These are phyloP conservation scores for Oceanites oceanicus DNA, from an alignment of 2,113 vertebrate genomes.

Conservation along the genomic window DNA sequence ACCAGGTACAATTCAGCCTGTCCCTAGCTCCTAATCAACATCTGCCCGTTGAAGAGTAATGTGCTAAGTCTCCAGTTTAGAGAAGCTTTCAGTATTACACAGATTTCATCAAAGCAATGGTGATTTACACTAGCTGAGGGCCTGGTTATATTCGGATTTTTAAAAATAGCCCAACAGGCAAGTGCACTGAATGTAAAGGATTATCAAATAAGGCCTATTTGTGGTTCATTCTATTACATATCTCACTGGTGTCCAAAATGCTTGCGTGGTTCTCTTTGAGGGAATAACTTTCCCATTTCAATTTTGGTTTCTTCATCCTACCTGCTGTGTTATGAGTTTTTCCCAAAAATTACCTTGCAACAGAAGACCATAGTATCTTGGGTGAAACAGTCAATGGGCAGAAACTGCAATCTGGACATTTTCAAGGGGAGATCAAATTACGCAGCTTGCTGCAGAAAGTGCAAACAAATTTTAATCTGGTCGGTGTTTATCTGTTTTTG, in stretches of 20 bases:
- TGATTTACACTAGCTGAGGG: background rate
- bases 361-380: constrained; percentile 32
- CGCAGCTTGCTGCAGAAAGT: constrained; percentile 16
- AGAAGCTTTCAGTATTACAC: background rate
- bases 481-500: constrained; percentile 61
- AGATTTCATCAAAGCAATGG: background rate
- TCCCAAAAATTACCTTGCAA: constrained; percentile 26
- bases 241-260: constrained; percentile 1
- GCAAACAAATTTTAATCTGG: constrained; percentile 61
- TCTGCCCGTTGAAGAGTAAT: background rate
- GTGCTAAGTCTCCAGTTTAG: background rate
- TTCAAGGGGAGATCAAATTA: constrained; percentile 61
- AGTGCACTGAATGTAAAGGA: background rate
- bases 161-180: background rate
- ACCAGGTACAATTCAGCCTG: background rate
- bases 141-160: background rate
- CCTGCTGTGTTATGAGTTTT: background rate
- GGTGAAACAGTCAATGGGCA: constrained; percentile 27
- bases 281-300: constrained; percentile 38
- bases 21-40: background rate
- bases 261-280: constrained; percentile 1
- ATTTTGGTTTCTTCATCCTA: constrained; percentile 35
- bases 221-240: background rate
- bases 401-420: constrained; percentile 46
- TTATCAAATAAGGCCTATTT: background rate